Conservation (phyloP, 2,797 vertebrate species). For the Pteropus rufus region DNA sequence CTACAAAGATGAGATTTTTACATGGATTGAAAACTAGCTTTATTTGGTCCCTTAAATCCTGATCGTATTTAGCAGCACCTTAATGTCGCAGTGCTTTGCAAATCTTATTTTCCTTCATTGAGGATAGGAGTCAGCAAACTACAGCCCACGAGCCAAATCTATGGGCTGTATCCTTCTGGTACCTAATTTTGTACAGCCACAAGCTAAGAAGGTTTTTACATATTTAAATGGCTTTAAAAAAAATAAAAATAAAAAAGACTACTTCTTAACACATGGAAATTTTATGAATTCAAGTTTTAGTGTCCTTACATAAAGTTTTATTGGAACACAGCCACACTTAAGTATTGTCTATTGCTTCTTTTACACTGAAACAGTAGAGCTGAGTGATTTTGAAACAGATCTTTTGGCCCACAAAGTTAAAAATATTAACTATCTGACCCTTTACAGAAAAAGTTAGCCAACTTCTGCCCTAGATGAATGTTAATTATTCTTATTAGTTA, state of each 20-base stretch:
- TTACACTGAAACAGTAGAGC: neutral
- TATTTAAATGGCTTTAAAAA: neutral
- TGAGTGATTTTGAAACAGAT: neutral
- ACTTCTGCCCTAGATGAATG: neutral
- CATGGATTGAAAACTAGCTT: constrained; percentile 73
- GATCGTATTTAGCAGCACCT: neutral
- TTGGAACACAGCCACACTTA: neutral
- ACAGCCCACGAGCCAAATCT: neutral
- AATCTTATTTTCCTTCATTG: neutral
- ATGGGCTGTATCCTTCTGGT: neutral
- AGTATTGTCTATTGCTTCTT: neutral
- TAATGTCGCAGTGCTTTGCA: neutral
- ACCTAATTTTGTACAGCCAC: neutral
- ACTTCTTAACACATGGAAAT: neutral
- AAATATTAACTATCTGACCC: neutral
- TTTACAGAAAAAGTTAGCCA: neutral
- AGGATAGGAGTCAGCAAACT: neutral
- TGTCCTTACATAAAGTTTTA: neutral
- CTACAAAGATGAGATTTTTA: constrained; percentile 69
- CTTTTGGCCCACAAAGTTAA: neutral
- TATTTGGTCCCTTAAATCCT: constrained; percentile 61
- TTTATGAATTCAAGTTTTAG: neutral
- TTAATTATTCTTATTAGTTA: neutral
- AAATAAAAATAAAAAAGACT: neutral
- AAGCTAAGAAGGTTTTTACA: neutral